These are phyloP conservation scores for Holocentrus rufus DNA, from an alignment of 2,797 vertebrate species.

Conservation along the genomic window DNA sequence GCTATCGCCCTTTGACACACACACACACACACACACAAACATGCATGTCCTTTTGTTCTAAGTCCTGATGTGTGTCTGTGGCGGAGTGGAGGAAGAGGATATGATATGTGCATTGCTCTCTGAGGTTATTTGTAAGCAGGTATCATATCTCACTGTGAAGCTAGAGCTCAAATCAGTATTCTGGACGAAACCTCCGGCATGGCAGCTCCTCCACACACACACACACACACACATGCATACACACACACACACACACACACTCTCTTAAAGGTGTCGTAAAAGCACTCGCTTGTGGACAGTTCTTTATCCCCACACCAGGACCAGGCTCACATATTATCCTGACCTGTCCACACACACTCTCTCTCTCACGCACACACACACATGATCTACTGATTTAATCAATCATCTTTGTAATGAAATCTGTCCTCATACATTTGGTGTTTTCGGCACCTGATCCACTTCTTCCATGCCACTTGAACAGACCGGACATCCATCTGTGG, in stretches of 20 bases:
- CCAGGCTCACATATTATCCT: conserved; percentile 25
- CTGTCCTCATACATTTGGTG: conserved; percentile 18
- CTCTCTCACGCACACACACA: background rate
- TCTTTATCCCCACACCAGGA: conserved; percentile 18
- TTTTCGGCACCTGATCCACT: conserved; percentile 35
- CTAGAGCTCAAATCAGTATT: conserved; percentile 36
- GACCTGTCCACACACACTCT: background rate
- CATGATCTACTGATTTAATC: conserved; percentile 40
- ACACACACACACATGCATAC: conserved; percentile 9
- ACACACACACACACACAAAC: conserved; percentile 1
- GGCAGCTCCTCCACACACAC: background rate
- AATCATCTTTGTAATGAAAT: conserved; percentile 49
- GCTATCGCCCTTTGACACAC: background rate
- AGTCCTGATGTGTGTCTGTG: conserved; percentile 35
- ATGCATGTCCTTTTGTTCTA: conserved; percentile 21
- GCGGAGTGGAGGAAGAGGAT: conserved; percentile 37
- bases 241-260: conserved; percentile 2
- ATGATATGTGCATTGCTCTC: conserved; percentile 37
- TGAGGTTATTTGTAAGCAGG: conserved; percentile 50
- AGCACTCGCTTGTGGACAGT: conserved; percentile 20
- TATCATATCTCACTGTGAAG: conserved; percentile 38
- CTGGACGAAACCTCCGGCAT: background rate
- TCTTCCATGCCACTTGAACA: conserved; percentile 15
- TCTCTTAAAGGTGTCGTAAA: conserved; percentile 1
- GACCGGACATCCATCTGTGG: conserved; percentile 23